Percentiles rank a stretch among this genome's conserved stretches.
Evolutionary conservation across 1,140 invertebrate species (phyloP).

Genomic region (Dufourea novaeangliae): DNA sequence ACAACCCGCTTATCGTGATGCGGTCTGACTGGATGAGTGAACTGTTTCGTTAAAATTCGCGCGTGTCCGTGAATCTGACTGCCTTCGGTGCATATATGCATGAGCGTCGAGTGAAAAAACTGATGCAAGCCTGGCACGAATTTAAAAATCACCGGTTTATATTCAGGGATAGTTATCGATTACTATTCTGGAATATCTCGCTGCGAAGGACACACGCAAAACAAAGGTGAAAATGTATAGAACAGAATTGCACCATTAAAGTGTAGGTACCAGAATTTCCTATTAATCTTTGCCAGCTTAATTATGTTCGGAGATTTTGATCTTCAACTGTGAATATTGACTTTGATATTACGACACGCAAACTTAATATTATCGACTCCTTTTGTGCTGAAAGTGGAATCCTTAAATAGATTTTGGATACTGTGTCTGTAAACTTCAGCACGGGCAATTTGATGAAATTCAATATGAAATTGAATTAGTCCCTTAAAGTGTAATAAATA

Average conservation of each 20-base stretch:
- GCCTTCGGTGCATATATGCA: background rate
- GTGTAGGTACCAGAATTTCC: background rate
- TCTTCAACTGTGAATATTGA: background rate
- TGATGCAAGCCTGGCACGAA: conserved; percentile 2
- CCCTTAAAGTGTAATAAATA: too few species aligned
- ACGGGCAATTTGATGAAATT: too few species aligned
- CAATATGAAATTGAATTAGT: too few species aligned
- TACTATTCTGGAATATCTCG: background rate
- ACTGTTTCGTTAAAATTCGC: background rate
- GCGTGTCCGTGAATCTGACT: background rate
- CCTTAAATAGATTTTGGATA: background rate
- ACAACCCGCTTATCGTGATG: background rate
- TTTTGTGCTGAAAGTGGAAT: background rate
- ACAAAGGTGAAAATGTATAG: background rate
- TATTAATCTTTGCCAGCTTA: background rate
- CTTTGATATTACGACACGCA: background rate
- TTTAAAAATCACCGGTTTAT: conserved; percentile 2
- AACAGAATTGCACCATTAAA: background rate
- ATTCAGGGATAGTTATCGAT: background rate
- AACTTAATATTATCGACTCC: background rate
- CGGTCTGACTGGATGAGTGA: background rate
- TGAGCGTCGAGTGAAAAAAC: background rate
- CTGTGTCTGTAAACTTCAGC: too few species aligned
- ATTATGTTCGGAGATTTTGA: background rate
- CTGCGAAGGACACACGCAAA: background rate